Evolutionary conservation across 2,888 invertebrate species (phyloP), one percentile per base, ranked within the genome.

Genomic region (Lasioglossum villosulum): DNA sequence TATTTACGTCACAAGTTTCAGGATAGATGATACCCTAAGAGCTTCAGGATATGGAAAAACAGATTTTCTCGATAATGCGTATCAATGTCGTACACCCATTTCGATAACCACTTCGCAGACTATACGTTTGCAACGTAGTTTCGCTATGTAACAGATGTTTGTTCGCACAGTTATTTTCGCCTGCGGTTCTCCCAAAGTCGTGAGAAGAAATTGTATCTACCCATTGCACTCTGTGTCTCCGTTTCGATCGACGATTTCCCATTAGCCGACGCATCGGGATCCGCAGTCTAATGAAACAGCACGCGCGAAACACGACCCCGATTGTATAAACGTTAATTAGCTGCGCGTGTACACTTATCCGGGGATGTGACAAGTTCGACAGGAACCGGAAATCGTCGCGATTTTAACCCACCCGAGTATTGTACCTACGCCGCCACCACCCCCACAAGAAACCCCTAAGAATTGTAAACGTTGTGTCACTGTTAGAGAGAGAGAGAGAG

Each of bases 211-310:
- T 30, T 63, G 63, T 30, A 63, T 63, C 19, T 30, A 12, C 56
- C n/a, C n/a, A 56, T 56, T 56, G 63, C 63, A 30, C 63, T 63
- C 16, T 30, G 63, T 30, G 63, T 19, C 63, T 30, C 30, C 63
- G 63, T 63, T 63, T 5, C 19, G 63, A 63, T 63, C 63, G 63
- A 63, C 63, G 63, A 63, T 63, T 16, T 63, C 63, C 63, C 30
- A 30, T 63, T 30, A 12, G 23, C 30, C 27, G 66, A 66, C 42
- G 59, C 30, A 76, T 63, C 63, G 63, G 63, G 63, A 63, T 63
- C 63, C 63, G 63, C 63, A 63, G 63, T 63, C 75, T 75, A 75
- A 75, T n/a, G 75, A 59, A 39, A 39, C 56, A 59, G 27, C 75
- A 42, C 59, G 59, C 68, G 68, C 34, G 23, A 68, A 34, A 68